A percentile compares a stretch with the other conserved stretches of the same genome.
Evolutionary conservation across 2,888 invertebrate genomes (phyloP).

Genomic region (Drosophila percnosoma): DNA sequence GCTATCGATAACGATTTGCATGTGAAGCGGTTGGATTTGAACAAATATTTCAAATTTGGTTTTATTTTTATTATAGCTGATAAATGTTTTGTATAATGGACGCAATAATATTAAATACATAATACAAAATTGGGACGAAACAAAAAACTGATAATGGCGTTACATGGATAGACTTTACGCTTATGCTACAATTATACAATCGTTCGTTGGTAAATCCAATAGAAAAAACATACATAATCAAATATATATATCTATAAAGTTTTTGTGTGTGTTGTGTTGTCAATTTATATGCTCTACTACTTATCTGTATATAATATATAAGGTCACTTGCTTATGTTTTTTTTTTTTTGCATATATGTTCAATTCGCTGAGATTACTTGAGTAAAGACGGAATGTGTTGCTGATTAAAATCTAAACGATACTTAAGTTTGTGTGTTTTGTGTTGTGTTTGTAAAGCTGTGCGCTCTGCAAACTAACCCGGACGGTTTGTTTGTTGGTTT

Average conservation of each 20-base stretch:
- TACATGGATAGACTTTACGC: constrained; percentile 33
- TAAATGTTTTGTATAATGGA: constrained; percentile 60
- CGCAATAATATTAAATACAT: constrained; percentile 52
- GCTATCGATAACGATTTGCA: constrained; percentile 28
- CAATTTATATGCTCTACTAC: constrained; percentile 64
- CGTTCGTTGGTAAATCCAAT: constrained; percentile 48
- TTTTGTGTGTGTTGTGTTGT: constrained; percentile 25
- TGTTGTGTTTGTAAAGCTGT: constrained; percentile 57
- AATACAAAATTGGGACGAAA: constrained; percentile 39
- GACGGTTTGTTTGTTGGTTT: constrained; percentile 46
- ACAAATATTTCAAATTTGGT: neutral
- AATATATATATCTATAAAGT: constrained; percentile 35
- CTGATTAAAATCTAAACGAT: constrained; percentile 58
- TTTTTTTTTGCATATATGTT: constrained; percentile 51
- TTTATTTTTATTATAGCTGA: constrained; percentile 15
- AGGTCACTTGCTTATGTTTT: constrained; percentile 67
- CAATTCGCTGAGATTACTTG: constrained; percentile 62
- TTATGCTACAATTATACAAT: constrained; percentile 48
- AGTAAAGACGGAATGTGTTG: constrained; percentile 70
- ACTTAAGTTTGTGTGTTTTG: constrained; percentile 52
- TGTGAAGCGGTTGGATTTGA: neutral
- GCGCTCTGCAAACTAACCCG: constrained; percentile 55
- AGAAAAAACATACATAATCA: constrained; percentile 28
- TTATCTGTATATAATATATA: constrained; percentile 58
- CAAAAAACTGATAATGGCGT: constrained; percentile 42